Conservation (phyloP, 2,113 vertebrate species). For the Catharus minimus region DNA sequence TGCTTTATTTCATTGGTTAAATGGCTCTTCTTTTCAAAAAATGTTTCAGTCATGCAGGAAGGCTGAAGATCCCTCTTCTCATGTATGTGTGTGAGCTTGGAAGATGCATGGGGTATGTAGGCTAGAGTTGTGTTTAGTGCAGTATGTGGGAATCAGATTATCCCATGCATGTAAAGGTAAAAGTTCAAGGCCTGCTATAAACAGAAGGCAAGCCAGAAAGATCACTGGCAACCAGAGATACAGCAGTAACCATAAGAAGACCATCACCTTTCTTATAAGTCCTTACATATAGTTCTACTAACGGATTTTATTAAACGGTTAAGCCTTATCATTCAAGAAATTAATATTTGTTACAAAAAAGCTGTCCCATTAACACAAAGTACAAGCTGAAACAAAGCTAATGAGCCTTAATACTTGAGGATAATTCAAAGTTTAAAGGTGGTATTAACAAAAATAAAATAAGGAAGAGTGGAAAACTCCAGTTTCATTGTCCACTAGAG, state of each 20-base stretch:
- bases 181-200: neutral
- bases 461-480: conserved; percentile 48
- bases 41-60: neutral
- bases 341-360: conserved; percentile 61
- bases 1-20: neutral
- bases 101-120: fast-evolving
- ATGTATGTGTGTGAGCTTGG: neutral
- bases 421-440: conserved; percentile 69
- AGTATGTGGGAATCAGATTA: neutral
- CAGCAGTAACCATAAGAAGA: conserved; percentile 12
- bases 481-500: conserved; percentile 55
- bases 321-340: conserved; percentile 52
- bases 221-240: neutral
- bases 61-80: neutral
- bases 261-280: conserved; percentile 20
- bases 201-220: neutral
- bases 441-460: conserved; percentile 68
- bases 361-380: conserved; percentile 61
- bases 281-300: conserved; percentile 15
- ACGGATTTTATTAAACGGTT: conserved; percentile 63
- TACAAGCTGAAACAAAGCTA: conserved; percentile 63
- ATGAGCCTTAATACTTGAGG: conserved; percentile 57
- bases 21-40: neutral
- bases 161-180: neutral
- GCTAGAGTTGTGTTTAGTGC: neutral